Evolutionary conservation across 2,888 invertebrate genomes (phyloP).

Genomic region (Suillia variegata): DNA sequence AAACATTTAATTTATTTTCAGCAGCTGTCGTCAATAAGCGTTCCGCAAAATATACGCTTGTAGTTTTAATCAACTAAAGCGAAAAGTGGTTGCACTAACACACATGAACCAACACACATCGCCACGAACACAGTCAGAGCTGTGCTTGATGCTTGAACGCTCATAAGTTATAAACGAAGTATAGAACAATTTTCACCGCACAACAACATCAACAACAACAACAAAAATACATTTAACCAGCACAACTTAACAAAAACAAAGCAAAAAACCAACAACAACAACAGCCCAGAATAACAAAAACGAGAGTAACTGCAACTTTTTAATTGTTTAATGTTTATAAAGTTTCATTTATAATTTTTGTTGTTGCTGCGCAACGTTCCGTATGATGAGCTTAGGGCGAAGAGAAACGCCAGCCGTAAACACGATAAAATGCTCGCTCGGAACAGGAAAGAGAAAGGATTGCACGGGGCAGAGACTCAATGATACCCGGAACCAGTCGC

Average conservation of each 20-base stretch:
- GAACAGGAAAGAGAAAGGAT: too few relatives aligned
- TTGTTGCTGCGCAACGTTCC: slow-evolving; percentile 7
- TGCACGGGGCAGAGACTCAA: too few relatives aligned
- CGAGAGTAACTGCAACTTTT: slow-evolving; percentile 33
- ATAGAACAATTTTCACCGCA: not conserved
- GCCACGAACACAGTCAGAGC: not conserved
- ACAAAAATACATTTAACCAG: not conserved
- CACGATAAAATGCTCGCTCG: too few relatives aligned
- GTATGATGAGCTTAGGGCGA: not conserved
- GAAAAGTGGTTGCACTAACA: not conserved
- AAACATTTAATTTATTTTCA: too few relatives aligned
- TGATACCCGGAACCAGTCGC: too few relatives aligned
- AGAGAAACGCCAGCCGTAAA: slow-evolving; percentile 4
- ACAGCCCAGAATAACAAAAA: too few relatives aligned
- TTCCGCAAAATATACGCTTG: not conserved
- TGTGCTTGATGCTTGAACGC: not conserved
- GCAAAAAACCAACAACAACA: too few relatives aligned
- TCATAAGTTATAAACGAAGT: not conserved
- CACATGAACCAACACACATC: not conserved
- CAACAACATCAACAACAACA: not conserved
- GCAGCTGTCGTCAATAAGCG: too few relatives aligned
- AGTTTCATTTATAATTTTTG: slow-evolving; percentile 32
- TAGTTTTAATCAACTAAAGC: not conserved
- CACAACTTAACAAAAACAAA: too few relatives aligned
- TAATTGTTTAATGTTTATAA: slow-evolving; percentile 44